A percentile compares a stretch with the other conserved stretches of the same genome.
Evolutionary conservation across 2,113 vertebrate genomes (phyloP).

Genomic region (Capreolus pygargus): DNA sequence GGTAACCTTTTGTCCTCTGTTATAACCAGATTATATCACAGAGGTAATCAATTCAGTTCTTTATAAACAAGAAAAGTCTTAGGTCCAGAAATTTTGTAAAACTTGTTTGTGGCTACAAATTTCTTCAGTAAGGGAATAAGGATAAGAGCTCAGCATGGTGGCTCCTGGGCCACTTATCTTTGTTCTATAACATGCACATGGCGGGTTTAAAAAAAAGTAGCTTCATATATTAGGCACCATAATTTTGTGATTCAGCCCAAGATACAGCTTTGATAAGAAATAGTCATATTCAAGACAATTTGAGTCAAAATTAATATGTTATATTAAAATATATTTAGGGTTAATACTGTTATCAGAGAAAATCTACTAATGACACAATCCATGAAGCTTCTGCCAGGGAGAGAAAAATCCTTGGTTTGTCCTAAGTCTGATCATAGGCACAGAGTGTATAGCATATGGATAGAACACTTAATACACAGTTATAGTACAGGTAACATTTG

Average conservation of each 20-base stretch:
- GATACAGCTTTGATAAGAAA: not conserved
- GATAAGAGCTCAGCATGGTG: not conserved
- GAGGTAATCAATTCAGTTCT: not conserved
- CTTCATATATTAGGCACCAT: not conserved
- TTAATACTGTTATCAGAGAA: not conserved
- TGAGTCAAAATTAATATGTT: not conserved
- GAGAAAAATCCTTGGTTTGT: not conserved
- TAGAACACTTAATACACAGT: not conserved
- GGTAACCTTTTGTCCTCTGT: not conserved
- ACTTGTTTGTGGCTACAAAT: not conserved
- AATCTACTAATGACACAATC: not conserved
- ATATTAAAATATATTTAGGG: not conserved
- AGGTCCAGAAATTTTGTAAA: not conserved
- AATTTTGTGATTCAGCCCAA: not conserved
- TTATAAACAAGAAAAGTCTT: not conserved
- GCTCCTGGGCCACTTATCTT: not conserved
- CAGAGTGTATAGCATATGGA: not conserved
- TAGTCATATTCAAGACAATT: not conserved
- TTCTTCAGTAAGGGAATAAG: not conserved
- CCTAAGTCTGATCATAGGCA: not conserved
- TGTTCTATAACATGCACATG: not conserved
- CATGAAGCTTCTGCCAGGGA: not conserved
- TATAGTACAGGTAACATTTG: not conserved
- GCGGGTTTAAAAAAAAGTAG: not conserved
- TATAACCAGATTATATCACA: not conserved